Evolutionary conservation across 2,888 invertebrate species (phyloP).

Genomic region (Baronia brevicornis): DNA sequence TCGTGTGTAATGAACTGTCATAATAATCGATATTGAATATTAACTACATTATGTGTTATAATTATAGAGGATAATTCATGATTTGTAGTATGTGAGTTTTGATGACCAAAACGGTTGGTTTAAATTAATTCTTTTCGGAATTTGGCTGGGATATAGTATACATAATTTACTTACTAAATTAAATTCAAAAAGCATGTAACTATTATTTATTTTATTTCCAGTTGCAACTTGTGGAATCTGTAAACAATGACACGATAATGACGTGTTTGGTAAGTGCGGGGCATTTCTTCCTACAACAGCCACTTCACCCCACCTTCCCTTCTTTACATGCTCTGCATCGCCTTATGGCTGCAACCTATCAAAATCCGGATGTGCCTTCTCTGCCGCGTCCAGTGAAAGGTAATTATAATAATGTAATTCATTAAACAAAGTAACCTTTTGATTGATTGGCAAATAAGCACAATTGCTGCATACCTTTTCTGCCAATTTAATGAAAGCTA

Average conservation of each 20-base stretch:
- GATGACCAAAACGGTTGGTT: no score
- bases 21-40: no score
- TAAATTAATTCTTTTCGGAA: no score
- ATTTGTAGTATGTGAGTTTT: no score
- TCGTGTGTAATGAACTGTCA: no score
- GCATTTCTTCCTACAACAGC: conserved; percentile 96
- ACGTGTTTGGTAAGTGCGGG: conserved; percentile 90
- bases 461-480: no score
- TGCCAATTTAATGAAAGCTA: no score
- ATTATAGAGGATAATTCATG: no score
- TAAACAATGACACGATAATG: conserved; percentile 94
- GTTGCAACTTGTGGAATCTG: conserved; percentile 90
- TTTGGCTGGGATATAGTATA: no score
- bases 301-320: conserved; percentile 94
- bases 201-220: conserved; percentile 21
- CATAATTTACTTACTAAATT: no score
- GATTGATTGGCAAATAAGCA: background rate
- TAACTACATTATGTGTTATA: no score
- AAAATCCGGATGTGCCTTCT: conserved; percentile 83
- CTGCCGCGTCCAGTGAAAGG: conserved; percentile 87
- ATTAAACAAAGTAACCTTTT: background rate
- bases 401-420: conserved; percentile 38
- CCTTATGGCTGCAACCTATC: conserved; percentile 89
- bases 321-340: conserved; percentile 86
- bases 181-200: no score